These are phyloP conservation scores for Sinocyclocheilus anshuiensis DNA, from an alignment of 2,113 vertebrate genomes.

Conservation along the genomic window DNA sequence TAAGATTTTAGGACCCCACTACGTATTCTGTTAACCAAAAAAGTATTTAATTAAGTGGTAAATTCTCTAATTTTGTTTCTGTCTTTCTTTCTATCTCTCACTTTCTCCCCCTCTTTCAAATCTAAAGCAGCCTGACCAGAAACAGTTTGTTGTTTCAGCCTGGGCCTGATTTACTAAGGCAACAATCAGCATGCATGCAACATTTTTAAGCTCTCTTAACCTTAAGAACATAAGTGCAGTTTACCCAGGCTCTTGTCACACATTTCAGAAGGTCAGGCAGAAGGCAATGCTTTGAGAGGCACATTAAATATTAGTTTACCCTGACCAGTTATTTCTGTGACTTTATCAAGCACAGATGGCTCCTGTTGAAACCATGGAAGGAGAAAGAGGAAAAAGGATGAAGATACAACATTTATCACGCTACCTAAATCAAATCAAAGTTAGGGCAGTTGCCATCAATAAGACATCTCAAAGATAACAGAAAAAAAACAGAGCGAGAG, in stretches of 20 bases:
- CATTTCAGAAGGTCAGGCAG: slow-evolving; percentile 74
- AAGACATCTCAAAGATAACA: not conserved
- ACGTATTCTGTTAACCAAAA: not conserved
- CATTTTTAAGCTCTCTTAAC: slow-evolving; percentile 71
- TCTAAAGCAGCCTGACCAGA: slow-evolving; percentile 67
- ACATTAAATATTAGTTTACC: slow-evolving; percentile 79
- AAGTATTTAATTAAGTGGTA: not conserved
- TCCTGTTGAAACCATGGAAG: slow-evolving; percentile 56
- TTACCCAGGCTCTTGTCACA: slow-evolving; percentile 74
- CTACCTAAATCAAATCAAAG: slow-evolving; percentile 60
- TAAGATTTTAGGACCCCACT: not conserved
- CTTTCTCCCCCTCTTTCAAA: slow-evolving; percentile 4
- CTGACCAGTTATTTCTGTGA: slow-evolving; percentile 76
- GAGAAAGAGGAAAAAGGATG: slow-evolving; percentile 52
- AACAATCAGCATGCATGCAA: slow-evolving; percentile 73
- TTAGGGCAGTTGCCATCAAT: slow-evolving; percentile 33
- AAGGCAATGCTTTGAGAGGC: slow-evolving; percentile 74
- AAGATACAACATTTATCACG: slow-evolving; percentile 62
- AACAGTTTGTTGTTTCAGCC: slow-evolving; percentile 77
- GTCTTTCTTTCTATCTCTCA: not conserved
- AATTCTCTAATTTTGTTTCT: not conserved
- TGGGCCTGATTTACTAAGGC: slow-evolving; percentile 77
- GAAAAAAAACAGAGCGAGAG: slow-evolving; percentile 5
- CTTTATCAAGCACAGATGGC: slow-evolving; percentile 79
- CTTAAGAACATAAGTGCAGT: slow-evolving; percentile 73